A percentile compares a stretch with the other conserved stretches of the same genome.
Conservation (phyloP, 2,113 vertebrate species). For the Tyto alba region DNA sequence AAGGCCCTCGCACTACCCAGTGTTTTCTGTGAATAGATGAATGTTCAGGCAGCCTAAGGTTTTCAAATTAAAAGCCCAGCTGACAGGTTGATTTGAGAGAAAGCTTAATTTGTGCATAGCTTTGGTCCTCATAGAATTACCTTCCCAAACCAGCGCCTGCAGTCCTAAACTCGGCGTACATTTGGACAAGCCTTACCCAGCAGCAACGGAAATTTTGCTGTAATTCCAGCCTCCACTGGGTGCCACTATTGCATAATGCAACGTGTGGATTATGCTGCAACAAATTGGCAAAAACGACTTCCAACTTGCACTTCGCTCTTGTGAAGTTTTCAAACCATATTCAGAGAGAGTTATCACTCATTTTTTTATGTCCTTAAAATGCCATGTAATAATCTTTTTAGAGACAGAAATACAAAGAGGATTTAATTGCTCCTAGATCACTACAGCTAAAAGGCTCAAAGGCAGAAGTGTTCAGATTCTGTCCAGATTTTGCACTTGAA, state of each 20-base stretch:
- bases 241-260: constrained; percentile 59
- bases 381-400: not conserved
- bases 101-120: not conserved
- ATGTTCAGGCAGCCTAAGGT: not conserved
- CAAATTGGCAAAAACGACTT: not conserved
- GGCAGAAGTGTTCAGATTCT: not conserved
- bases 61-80: not conserved
- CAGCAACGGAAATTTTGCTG: not conserved
- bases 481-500: not conserved
- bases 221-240: constrained; percentile 56
- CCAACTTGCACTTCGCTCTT: not conserved
- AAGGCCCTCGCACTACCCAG: not conserved
- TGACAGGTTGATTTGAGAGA: not conserved
- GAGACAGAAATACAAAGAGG: not conserved
- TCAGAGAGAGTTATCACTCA: not conserved
- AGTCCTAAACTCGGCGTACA: not conserved
- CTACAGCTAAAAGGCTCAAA: not conserved
- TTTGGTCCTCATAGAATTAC: not conserved
- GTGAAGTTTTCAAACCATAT: not conserved
- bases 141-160: not conserved
- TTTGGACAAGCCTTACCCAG: not conserved
- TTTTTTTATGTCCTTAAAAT: not conserved
- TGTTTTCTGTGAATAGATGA: not conserved
- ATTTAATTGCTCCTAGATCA: not conserved
- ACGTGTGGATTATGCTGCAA: fast-evolving